Evolutionary conservation across 2,797 vertebrate genomes (phyloP).

Genomic region (Lagodon rhomboides): DNA sequence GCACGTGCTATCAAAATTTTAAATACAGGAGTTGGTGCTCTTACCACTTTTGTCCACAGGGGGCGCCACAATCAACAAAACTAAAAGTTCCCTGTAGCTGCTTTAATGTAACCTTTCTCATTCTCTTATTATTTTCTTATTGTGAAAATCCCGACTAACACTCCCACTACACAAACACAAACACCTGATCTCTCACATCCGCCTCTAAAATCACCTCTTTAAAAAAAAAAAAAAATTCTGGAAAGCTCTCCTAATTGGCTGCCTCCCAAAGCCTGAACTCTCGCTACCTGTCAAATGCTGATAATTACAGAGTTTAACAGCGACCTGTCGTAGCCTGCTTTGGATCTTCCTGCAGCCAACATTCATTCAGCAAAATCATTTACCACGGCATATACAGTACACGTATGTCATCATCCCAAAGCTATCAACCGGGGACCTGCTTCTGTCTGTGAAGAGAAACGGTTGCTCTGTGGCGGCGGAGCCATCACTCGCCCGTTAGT

Average conservation of each 20-base stretch:
- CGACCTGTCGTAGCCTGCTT: slow-evolving; percentile 67
- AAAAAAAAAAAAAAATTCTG: slow-evolving; percentile 45
- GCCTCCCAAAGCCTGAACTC: slow-evolving; percentile 52
- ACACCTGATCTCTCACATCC: slow-evolving; percentile 49
- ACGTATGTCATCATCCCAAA: slow-evolving; percentile 39
- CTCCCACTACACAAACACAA: not conserved
- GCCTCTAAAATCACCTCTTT: slow-evolving; percentile 44
- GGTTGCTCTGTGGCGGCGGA: slow-evolving; percentile 46
- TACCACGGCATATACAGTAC: slow-evolving; percentile 20
- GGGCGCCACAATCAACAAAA: too few species aligned
- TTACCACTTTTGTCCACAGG: too few species aligned
- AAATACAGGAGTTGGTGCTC: too few species aligned
- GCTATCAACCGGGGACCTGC: slow-evolving; percentile 28
- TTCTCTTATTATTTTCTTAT: not conserved
- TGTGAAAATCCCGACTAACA: slow-evolving; percentile 5
- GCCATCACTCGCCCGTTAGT: slow-evolving; percentile 54
- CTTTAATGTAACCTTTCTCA: slow-evolving; percentile 1
- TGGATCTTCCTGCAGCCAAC: slow-evolving; percentile 42
- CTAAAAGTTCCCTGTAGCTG: too few species aligned
- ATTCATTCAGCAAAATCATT: slow-evolving; percentile 60
- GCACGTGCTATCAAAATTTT: too few species aligned
- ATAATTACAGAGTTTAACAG: slow-evolving; percentile 68
- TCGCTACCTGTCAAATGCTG: slow-evolving; percentile 60
- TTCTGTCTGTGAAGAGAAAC: slow-evolving; percentile 42
- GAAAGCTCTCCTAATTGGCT: slow-evolving; percentile 54